These are phyloP conservation scores for Drosophila bipectinata DNA, from an alignment of 1,140 invertebrate species.

Conservation along the genomic window DNA sequence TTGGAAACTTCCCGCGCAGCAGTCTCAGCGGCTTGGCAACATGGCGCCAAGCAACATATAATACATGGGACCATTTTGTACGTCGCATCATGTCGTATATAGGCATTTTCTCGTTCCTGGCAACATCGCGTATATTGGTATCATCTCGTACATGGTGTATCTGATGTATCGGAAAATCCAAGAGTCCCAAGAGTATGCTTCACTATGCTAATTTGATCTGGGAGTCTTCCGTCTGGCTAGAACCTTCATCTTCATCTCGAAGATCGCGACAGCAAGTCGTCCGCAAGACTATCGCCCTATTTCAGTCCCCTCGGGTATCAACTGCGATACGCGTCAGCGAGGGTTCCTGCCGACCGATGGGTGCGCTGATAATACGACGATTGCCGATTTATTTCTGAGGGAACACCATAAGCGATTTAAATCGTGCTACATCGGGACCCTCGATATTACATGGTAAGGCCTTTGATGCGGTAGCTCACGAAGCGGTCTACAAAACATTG, in stretches of 20 bases:
- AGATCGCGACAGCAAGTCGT: constrained; percentile 10
- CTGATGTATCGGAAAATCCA: no score
- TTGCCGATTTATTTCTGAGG: constrained; percentile 34
- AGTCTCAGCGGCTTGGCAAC: no score
- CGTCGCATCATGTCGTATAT: no score
- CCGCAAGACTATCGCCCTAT: constrained; percentile 33
- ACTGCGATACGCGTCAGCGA: constrained; percentile 26
- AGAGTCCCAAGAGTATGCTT: no score
- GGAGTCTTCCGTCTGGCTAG: constrained; percentile 12
- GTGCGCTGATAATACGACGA: constrained; percentile 38
- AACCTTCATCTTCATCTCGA: constrained; percentile 36
- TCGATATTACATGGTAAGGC: no score
- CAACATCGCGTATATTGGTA: no score
- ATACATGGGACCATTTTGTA: no score
- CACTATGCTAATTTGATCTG: constrained; percentile 32
- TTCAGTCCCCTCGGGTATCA: constrained; percentile 17
- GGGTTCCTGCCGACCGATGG: constrained; percentile 32
- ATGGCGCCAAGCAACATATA: no score
- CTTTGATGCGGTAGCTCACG: constrained; percentile 87
- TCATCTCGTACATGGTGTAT: no score
- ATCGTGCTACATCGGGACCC: no score
- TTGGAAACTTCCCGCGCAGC: no score
- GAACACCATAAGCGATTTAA: neutral
- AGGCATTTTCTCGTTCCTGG: no score
- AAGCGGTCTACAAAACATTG: constrained; percentile 2